Conservation (phyloP, 92 coral and sea anemone genomes). For the Ricordea florida region DNA sequence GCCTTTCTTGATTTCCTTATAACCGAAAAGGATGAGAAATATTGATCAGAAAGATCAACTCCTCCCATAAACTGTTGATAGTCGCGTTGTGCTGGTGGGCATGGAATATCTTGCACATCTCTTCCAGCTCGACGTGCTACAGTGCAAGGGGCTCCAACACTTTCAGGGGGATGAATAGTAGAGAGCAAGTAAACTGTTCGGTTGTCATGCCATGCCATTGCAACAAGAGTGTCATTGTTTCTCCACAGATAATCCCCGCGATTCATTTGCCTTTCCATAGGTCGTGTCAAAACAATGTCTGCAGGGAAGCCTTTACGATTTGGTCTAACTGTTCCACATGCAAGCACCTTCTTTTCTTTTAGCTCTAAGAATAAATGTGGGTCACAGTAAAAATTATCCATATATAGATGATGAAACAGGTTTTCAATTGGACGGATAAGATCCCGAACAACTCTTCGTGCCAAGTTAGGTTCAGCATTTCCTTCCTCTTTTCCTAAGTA, state of each 20-base stretch:
- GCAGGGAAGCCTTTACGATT: constrained; percentile 50
- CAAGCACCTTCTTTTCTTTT: not conserved
- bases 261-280: constrained; percentile 10
- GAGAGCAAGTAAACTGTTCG: constrained; percentile 27
- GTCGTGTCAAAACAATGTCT: constrained; percentile 18
- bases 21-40: constrained; percentile 16
- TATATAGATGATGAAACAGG: constrained; percentile 31
- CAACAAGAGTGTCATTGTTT: constrained; percentile 16
- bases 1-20: constrained; percentile 38
- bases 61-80: constrained; percentile 51
- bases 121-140: too few relatives aligned
- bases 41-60: constrained; percentile 38
- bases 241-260: constrained; percentile 38
- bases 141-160: too few relatives aligned
- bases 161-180: constrained; percentile 53
- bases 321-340: constrained; percentile 42
- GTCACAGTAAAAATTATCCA: constrained; percentile 45
- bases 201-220: constrained; percentile 31
- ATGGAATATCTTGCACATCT: not conserved
- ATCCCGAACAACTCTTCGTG: not conserved
- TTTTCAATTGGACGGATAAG: too few relatives aligned
- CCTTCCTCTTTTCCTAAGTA: constrained; percentile 39
- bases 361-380: constrained; percentile 39
- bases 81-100: constrained; percentile 23
- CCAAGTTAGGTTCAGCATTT: constrained; percentile 23